Conservation (phyloP, 2,113 vertebrate species). For the Ammodytes marinus region DNA sequence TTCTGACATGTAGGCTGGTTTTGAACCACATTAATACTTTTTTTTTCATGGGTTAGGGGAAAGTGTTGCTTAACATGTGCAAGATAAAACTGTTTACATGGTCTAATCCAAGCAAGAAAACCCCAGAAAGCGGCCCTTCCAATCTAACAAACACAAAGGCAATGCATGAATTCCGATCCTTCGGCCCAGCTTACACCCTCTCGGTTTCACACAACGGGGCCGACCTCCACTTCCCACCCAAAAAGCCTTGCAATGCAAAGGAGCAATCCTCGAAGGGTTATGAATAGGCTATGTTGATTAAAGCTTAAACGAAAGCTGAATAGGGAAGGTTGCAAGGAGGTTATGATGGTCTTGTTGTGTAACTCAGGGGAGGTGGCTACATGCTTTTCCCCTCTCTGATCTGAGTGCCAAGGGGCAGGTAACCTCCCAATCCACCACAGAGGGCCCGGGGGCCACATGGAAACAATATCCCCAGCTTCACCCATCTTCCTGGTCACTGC, state of each 20-base stretch:
- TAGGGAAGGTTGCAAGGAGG: slow-evolving; percentile 61
- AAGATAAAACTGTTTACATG: slow-evolving; percentile 31
- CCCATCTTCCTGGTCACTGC: slow-evolving; percentile 57
- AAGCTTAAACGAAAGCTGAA: slow-evolving; percentile 70
- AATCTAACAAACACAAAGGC: slow-evolving; percentile 38
- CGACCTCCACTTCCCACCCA: slow-evolving; percentile 55
- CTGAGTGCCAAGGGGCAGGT: slow-evolving; percentile 64
- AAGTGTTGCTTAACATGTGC: slow-evolving; percentile 52
- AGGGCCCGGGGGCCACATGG: slow-evolving; percentile 58
- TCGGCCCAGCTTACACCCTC: slow-evolving; percentile 52
- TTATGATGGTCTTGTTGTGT: slow-evolving; percentile 69
- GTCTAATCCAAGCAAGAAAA: slow-evolving; percentile 35
- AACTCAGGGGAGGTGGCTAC: slow-evolving; percentile 63
- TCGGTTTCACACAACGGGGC: slow-evolving; percentile 53
- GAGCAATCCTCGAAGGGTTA: slow-evolving; percentile 31
- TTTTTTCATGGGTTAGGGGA: slow-evolving; percentile 44
- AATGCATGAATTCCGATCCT: slow-evolving; percentile 40
- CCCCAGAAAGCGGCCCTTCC: slow-evolving; percentile 17
- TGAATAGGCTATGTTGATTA: slow-evolving; percentile 57
- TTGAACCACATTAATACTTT: slow-evolving; percentile 55
- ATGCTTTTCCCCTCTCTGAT: slow-evolving; percentile 65
- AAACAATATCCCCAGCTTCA: slow-evolving; percentile 74
- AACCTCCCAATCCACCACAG: slow-evolving; percentile 49
- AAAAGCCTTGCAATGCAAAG: slow-evolving; percentile 39
- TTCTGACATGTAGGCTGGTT: slow-evolving; percentile 56